A percentile compares a stretch with the other conserved stretches of the same genome.
Evolutionary conservation across 2,888 invertebrate species (phyloP).

Genomic region (Lepidonotus clava): DNA sequence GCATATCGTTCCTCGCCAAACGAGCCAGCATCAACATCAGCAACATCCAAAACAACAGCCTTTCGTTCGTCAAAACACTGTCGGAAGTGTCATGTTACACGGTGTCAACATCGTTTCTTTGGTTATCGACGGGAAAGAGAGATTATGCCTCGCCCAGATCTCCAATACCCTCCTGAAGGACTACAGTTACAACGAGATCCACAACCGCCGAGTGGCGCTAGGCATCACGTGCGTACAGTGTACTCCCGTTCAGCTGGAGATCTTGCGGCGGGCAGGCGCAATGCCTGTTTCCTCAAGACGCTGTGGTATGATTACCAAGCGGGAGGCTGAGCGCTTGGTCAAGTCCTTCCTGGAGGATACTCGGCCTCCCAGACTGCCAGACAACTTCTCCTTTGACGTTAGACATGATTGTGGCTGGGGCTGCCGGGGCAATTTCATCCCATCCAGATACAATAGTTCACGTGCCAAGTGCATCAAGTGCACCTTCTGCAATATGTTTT

Average conservation of each 20-base stretch:
- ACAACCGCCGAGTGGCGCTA: constrained; percentile 92
- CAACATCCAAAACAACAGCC: not conserved
- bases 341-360: constrained; percentile 93
- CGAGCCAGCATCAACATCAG: constrained; percentile 1
- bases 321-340: constrained; percentile 94
- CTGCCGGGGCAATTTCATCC: constrained; percentile 85
- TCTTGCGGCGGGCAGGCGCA: constrained; percentile 90
- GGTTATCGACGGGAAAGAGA: constrained; percentile 93
- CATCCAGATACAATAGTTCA: constrained; percentile 84
- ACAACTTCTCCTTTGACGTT: constrained; percentile 96
- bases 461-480: constrained; percentile 98
- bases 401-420: constrained; percentile 98
- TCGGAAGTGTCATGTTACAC: constrained; percentile 90
- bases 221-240: constrained; percentile 94
- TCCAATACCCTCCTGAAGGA: constrained; percentile 96
- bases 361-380: constrained; percentile 86
- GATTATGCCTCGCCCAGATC: constrained; percentile 97
- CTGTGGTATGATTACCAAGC: constrained; percentile 93
- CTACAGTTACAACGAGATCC: constrained; percentile 99
- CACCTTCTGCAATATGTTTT: constrained; percentile 94
- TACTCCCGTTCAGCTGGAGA: constrained; percentile 97
- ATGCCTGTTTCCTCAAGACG: constrained; percentile 80
- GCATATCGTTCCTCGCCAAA: not conserved
- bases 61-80: constrained; percentile 78
- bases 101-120: constrained; percentile 97